Conservation (phyloP, 2,888 invertebrate genomes). For the Limnephilus marmoratus region DNA sequence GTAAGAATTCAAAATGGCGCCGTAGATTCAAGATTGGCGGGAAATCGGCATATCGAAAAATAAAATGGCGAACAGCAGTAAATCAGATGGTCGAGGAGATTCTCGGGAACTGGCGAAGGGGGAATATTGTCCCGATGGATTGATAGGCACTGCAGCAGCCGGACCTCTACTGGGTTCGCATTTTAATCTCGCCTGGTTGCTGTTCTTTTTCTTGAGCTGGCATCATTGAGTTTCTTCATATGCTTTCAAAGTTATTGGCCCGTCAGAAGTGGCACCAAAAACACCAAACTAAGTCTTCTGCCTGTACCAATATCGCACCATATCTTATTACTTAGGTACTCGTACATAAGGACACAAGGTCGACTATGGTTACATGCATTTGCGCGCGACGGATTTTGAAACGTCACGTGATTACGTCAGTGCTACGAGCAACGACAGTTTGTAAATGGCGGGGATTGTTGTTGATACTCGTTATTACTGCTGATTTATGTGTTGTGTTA, state of each 20-base stretch:
- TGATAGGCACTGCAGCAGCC: conserved; percentile 39
- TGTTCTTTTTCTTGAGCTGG: conserved; percentile 21
- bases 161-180: conserved; percentile 40
- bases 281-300: background rate
- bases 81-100: conserved; percentile 47
- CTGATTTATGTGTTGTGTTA: too few species aligned
- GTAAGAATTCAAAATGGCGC: conserved; percentile 38
- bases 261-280: background rate
- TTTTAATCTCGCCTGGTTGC: conserved; percentile 23
- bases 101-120: conserved; percentile 39
- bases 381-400: too few species aligned
- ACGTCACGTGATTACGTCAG: too few species aligned
- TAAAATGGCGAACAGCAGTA: conserved; percentile 44
- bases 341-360: too few species aligned
- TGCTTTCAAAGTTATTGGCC: conserved; percentile 7
- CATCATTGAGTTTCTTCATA: conserved; percentile 42
- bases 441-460: too few species aligned
- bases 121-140: conserved; percentile 51
- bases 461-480: too few species aligned
- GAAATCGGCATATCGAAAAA: conserved; percentile 51
- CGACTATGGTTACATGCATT: too few species aligned
- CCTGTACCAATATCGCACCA: background rate
- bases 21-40: conserved; percentile 41
- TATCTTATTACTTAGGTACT: too few species aligned
- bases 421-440: too few species aligned